phyloP scores from a whole-genome alignment of 2,888 invertebrate species.

The Papilio protenor region DNA sequence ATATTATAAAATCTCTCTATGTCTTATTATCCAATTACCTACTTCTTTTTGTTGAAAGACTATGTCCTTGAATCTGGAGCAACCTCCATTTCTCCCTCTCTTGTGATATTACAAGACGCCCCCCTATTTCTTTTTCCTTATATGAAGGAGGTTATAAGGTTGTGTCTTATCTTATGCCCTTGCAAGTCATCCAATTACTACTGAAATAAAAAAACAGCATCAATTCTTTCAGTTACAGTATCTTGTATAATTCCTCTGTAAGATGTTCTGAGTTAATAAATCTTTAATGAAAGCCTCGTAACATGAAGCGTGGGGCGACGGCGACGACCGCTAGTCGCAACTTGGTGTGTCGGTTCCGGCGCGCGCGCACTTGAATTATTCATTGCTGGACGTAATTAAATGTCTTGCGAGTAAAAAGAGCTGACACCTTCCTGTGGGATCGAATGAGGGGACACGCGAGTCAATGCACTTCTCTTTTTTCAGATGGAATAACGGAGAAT shows the following conservation, averaged over 20 bases:
- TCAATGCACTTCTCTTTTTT: slow-evolving; percentile 44
- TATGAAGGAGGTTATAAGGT: too few relatives aligned
- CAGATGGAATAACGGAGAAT: background rate
- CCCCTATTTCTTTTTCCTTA: too few relatives aligned
- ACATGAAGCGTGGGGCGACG: slow-evolving; percentile 47
- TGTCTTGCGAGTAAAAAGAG: slow-evolving; percentile 75
- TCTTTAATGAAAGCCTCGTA: slow-evolving; percentile 52
- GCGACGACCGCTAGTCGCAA: slow-evolving; percentile 71
- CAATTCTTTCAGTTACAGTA: too few relatives aligned
- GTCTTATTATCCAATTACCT: too few relatives aligned
- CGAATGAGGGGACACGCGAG: slow-evolving; percentile 54
- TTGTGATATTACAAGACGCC: too few relatives aligned
- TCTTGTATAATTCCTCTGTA: slow-evolving; percentile 13
- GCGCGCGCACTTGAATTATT: slow-evolving; percentile 75
- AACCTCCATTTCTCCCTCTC: too few relatives aligned
- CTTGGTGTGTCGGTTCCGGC: slow-evolving; percentile 80
- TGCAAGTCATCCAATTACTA: too few relatives aligned
- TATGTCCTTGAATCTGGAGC: too few relatives aligned
- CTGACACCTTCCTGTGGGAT: slow-evolving; percentile 76
- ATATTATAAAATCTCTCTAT: too few relatives aligned
- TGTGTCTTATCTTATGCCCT: too few relatives aligned
- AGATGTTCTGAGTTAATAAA: slow-evolving; percentile 25
- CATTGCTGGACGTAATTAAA: slow-evolving; percentile 76
- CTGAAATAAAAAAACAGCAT: too few relatives aligned
- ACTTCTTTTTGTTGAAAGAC: too few relatives aligned